Conservation (phyloP, 1,140 invertebrate species). For the Luehdorfia chinensis region DNA sequence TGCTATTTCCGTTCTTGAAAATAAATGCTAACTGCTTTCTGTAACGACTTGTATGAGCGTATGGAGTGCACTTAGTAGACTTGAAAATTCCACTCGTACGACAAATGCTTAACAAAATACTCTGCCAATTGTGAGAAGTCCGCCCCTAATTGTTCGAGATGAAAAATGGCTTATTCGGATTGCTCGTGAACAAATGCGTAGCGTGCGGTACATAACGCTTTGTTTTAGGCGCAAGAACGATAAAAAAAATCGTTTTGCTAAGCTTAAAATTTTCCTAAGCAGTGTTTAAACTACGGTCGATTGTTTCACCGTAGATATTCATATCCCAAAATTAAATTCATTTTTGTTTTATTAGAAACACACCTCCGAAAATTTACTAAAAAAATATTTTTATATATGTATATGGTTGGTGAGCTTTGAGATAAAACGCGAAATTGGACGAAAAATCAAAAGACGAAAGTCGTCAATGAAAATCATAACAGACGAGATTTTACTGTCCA, state of each 20-base stretch:
- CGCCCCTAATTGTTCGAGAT: conserved; percentile 74
- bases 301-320: conserved; percentile 43
- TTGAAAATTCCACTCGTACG: conserved; percentile 43
- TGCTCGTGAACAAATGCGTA: conserved; percentile 74
- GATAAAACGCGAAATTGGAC: conserved; percentile 38
- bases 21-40: conserved; percentile 10
- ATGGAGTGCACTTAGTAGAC: conserved; percentile 54
- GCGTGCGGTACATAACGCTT: conserved; percentile 73
- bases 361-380: no score
- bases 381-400: neutral
- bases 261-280: conserved; percentile 53
- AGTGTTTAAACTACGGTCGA: conserved; percentile 56
- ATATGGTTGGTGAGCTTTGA: conserved; percentile 25
- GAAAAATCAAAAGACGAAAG: conserved; percentile 39
- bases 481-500: conserved; percentile 47
- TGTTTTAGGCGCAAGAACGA: conserved; percentile 70
- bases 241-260: conserved; percentile 67
- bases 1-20: no score
- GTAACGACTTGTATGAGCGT: conserved; percentile 24
- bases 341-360: no score
- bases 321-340: conserved; percentile 19
- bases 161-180: conserved; percentile 75
- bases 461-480: conserved; percentile 51
- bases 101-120: conserved; percentile 74
- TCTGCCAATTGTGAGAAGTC: conserved; percentile 69